Evolutionary conservation across 2,888 invertebrate genomes (phyloP).

Genomic region (Fissipunctia ypsillon): DNA sequence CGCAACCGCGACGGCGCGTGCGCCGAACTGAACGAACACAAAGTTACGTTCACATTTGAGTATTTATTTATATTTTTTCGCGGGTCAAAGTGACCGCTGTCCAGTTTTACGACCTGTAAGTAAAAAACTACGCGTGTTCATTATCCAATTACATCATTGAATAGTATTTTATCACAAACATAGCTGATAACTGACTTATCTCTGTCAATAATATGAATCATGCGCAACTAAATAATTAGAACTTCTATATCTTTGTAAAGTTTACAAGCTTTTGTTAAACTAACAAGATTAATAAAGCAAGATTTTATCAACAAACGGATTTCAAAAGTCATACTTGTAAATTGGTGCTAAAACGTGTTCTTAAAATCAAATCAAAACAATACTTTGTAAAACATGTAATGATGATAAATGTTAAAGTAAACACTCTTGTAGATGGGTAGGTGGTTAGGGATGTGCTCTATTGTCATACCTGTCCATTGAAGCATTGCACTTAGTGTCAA

Average conservation of each 20-base stretch:
- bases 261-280: conserved; percentile 20
- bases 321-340: conserved; percentile 10
- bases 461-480: conserved; percentile 29
- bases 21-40: conserved; percentile 48
- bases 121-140: conserved; percentile 12
- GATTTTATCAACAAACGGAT: conserved; percentile 13
- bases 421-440: conserved; percentile 13
- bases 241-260: conserved; percentile 16
- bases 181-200: conserved; percentile 48
- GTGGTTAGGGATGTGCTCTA: conserved; percentile 11
- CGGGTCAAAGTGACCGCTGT: conserved; percentile 32
- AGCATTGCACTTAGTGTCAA: conserved; percentile 42
- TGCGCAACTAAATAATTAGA: conserved; percentile 27
- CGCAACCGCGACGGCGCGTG: conserved; percentile 54
- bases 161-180: conserved; percentile 24
- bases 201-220: conserved; percentile 59
- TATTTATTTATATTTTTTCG: conserved; percentile 27
- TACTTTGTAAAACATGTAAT: conserved; percentile 2
- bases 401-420: conserved; percentile 33
- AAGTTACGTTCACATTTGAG: conserved; percentile 52
- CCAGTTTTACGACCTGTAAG: conserved; percentile 6
- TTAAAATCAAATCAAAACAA: conserved; percentile 38
- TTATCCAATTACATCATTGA: conserved; percentile 38
- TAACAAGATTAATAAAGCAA: conserved; percentile 18
- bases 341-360: conserved; percentile 12